Percentiles rank a stretch among this genome's conserved stretches.
phyloP scores from a whole-genome alignment of 2,797 vertebrate species.

The Sardinella longiceps region DNA sequence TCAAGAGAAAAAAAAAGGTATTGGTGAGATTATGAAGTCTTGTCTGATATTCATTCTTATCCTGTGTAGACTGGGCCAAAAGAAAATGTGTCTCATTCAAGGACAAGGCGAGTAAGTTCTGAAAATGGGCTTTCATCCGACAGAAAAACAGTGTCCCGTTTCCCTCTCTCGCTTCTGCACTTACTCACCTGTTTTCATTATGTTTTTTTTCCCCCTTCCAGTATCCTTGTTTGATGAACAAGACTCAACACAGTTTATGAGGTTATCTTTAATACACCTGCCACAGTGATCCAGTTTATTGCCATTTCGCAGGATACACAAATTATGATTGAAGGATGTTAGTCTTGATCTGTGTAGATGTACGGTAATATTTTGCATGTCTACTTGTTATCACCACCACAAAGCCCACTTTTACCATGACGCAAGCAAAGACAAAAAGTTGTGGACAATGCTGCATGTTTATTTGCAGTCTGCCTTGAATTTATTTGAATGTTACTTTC shows the following conservation, averaged over 20 bases:
- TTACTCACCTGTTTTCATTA: conserved; percentile 8
- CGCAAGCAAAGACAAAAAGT: background rate
- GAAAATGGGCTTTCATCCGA: background rate
- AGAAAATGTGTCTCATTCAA: conserved; percentile 12
- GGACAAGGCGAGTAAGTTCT: background rate
- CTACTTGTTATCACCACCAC: background rate
- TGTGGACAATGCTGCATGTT: conserved; percentile 57
- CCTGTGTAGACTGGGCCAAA: background rate
- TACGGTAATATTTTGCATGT: background rate
- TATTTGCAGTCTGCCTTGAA: conserved; percentile 78
- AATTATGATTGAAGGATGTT: background rate
- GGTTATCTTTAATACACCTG: conserved; percentile 1
- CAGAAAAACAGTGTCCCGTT: background rate
- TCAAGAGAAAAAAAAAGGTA: background rate
- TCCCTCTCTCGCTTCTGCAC: background rate
- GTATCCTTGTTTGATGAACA: conserved; percentile 15
- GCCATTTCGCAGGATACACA: background rate
- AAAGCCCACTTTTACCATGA: background rate
- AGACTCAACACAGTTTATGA: background rate
- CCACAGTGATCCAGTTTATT: background rate
- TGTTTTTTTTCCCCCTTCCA: background rate
- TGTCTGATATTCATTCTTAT: conserved; percentile 18
- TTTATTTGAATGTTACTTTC: conserved; percentile 84
- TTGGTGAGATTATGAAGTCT: background rate
- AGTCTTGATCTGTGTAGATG: background rate